These are phyloP conservation scores for Crambe crambe DNA, from an alignment of 37 sponge, comb jelly and placozoan species.

Conservation along the genomic window DNA sequence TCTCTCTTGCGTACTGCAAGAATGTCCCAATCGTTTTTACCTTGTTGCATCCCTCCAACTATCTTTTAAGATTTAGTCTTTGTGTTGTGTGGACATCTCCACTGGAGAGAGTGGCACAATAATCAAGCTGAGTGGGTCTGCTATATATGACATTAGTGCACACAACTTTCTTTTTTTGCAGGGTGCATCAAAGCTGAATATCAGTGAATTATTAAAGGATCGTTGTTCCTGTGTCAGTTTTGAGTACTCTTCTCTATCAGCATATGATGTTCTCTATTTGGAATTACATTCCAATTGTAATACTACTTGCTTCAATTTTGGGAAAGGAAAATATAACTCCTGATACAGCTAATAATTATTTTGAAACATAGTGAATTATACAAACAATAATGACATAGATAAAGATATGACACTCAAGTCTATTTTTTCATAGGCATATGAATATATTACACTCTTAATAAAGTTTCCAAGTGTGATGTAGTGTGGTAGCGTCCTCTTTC, in stretches of 20 bases:
- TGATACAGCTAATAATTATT: too few relatives aligned
- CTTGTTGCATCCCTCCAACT: too few relatives aligned
- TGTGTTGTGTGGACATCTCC: too few relatives aligned
- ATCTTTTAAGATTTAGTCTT: too few relatives aligned
- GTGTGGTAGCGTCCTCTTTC: slow-evolving; percentile 57
- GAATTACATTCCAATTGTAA: background rate
- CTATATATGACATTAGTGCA: background rate
- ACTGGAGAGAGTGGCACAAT: too few relatives aligned
- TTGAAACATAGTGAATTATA: too few relatives aligned
- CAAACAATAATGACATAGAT: too few relatives aligned
- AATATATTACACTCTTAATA: slow-evolving; percentile 34
- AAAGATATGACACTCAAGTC: too few relatives aligned
- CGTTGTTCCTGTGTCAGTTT: background rate
- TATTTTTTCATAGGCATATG: too few relatives aligned
- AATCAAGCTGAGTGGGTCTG: background rate
- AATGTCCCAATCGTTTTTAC: too few relatives aligned
- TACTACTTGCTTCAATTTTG: background rate
- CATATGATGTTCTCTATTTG: background rate
- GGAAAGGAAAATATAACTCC: too few relatives aligned
- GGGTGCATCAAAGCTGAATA: background rate
- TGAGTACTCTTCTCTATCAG: background rate
- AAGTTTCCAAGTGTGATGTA: slow-evolving; percentile 39
- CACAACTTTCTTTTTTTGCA: background rate
- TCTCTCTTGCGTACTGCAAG: too few relatives aligned
- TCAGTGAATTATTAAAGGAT: background rate